Evolutionary conservation across 1,140 invertebrate species (phyloP).

Genomic region (Drosophila fuyamai): DNA sequence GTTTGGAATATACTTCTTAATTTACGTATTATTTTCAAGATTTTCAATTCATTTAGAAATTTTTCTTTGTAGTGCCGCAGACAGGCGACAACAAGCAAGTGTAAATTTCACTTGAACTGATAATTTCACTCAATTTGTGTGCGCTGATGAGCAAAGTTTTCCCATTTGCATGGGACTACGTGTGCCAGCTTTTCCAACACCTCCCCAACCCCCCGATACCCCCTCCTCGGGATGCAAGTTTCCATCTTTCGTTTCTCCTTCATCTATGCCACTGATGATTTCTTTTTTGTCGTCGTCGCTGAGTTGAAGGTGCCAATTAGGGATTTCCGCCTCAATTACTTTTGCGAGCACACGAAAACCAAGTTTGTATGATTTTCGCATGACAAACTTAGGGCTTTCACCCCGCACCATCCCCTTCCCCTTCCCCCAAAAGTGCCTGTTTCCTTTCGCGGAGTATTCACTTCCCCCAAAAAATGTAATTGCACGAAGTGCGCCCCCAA

Average conservation of each 20-base stretch:
- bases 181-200: constrained; percentile 41
- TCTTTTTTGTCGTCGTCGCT: constrained; percentile 29
- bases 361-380: constrained; percentile 83
- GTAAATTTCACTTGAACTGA: constrained; percentile 83
- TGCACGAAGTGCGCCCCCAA: constrained; percentile 31
- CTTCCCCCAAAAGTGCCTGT: constrained; percentile 6
- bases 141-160: constrained; percentile 83
- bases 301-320: constrained; percentile 81
- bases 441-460: constrained; percentile 58
- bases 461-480: constrained; percentile 54
- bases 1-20: too few species aligned
- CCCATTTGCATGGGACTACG: constrained; percentile 79
- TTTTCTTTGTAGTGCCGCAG: constrained; percentile 20
- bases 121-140: constrained; percentile 83
- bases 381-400: constrained; percentile 76
- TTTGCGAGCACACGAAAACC: constrained; percentile 77
- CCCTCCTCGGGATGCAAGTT: constrained; percentile 34
- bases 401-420: constrained; percentile 1
- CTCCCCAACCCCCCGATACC: not conserved
- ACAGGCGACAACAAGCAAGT: constrained; percentile 67
- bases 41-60: not conserved
- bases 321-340: constrained; percentile 83
- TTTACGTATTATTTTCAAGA: too few species aligned
- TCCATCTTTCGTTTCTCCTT: constrained; percentile 30
- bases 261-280: constrained; percentile 45